Base-by-base conservation (phyloP, 1,140 invertebrate genomes). In the Drosophila mauritiana region DNA sequence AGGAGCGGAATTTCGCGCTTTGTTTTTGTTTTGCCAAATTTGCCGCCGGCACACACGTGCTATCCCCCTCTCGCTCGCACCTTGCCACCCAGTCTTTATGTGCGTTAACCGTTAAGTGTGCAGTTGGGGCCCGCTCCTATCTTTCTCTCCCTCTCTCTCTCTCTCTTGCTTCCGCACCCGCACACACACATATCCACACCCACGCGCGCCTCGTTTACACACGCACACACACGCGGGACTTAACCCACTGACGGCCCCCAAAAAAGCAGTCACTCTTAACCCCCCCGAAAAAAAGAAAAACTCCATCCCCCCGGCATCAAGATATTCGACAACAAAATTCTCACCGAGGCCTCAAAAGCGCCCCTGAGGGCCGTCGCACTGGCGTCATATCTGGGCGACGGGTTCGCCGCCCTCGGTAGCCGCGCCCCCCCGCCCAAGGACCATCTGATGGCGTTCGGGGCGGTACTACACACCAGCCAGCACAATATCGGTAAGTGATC, bases 311-410 rank as follows among this genome's bases (percentile, higher is more conserved):
- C 74, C 74, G 79, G 68, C 69, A 56, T 73, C 78, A 74, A 80
- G 57, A 86, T 73, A 79, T 89, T 91, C 70, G 89, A 82, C 69
- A 85, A 91, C 91, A 92, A 92, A 92, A 92, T 92, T 92, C 88
- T 92, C 76, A 92, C 92, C 91, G 92, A 92, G 78, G 90, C 78
- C 70, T 78, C 85, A 76, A 78, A 92, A 92, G 86, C 88, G 91
- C 92, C 92, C 92, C 91, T 89, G 76, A 91, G 92, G 91, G 92
- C 91, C 91, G 91, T 92, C 91, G 92, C 91, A 82, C 90, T 92
- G 91, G 92, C 92, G 91, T 92, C 92, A 86, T 92, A 91, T 92
- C 80, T 92, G 91, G 92, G 92, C 86, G 90, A 92, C 79, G 91
- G 91, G 74, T 92, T 91, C 80, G 86, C 91, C 84, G 90, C 90